Evolutionary conservation across 1,140 invertebrate genomes (phyloP).

Genomic region (Lasioglossum baleicum): DNA sequence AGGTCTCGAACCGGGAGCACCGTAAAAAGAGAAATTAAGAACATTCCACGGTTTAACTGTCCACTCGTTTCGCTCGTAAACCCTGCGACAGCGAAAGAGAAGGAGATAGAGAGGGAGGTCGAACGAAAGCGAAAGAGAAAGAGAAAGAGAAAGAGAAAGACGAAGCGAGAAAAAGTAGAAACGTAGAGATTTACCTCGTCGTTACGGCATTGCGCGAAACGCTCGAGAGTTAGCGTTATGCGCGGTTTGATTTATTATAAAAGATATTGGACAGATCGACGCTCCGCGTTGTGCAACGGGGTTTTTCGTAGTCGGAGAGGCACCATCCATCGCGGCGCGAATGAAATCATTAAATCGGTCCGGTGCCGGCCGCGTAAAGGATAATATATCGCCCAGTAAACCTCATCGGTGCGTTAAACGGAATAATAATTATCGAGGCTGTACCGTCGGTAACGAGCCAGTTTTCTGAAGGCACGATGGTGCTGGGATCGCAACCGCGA

Average conservation of each 20-base stretch:
- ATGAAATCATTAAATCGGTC: slow-evolving; percentile 51
- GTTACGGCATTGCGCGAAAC: slow-evolving; percentile 20
- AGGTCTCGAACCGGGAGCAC: background rate
- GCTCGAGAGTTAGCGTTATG: background rate
- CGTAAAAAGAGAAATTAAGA: slow-evolving; percentile 30
- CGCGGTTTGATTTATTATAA: slow-evolving; percentile 33
- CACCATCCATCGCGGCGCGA: slow-evolving; percentile 25
- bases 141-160: too few relatives aligned
- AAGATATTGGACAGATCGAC: background rate
- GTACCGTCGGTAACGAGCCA: slow-evolving; percentile 40
- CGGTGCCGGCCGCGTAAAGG: slow-evolving; percentile 22
- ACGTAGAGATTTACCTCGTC: background rate
- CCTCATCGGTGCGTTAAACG: slow-evolving; percentile 49
- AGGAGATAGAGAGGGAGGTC: too few relatives aligned
- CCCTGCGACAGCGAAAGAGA: background rate
- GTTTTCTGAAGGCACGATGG: slow-evolving; percentile 6
- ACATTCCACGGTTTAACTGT: background rate
- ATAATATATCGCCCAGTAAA: slow-evolving; percentile 57
- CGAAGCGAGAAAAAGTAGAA: background rate
- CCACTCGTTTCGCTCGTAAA: slow-evolving; percentile 17
- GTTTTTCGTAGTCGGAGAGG: background rate
- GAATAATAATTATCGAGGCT: slow-evolving; percentile 52
- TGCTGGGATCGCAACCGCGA: background rate
- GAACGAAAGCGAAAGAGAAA: too few relatives aligned
- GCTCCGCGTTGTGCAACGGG: slow-evolving; percentile 12